A percentile compares a stretch with the other conserved stretches of the same genome.
These are phyloP conservation scores for Carposina sasakii DNA, from an alignment of 1,140 invertebrate species.

Conservation along the genomic window DNA sequence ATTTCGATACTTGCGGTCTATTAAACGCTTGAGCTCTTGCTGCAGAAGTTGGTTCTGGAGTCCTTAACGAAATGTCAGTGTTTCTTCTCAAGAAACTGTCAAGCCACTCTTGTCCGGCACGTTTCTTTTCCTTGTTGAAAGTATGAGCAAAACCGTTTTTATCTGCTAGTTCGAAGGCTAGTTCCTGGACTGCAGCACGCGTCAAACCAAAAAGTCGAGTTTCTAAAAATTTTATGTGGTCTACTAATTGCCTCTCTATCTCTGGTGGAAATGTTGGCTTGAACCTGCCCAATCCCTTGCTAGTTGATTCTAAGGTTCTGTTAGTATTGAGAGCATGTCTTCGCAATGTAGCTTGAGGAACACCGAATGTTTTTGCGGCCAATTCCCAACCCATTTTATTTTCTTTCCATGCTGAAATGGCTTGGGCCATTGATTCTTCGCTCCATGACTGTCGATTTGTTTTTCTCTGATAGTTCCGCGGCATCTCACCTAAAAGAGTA, in stretches of 20 bases:
- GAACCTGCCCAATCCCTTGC: no score
- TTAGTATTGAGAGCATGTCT: no score
- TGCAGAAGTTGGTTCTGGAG: background rate
- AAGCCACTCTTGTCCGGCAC: slow-evolving; percentile 1
- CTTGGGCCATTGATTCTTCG: no score
- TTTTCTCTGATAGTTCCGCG: no score
- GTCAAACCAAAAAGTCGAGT: background rate
- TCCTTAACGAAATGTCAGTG: background rate
- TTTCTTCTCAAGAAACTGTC: slow-evolving; percentile 6
- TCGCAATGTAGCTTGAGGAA: no score
- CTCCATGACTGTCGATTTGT: no score
- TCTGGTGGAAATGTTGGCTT: background rate
- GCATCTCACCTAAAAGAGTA: no score
- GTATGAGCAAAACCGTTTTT: background rate
- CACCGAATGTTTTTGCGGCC: no score
- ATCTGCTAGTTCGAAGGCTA: background rate
- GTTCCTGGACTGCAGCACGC: background rate
- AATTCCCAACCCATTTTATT: no score
- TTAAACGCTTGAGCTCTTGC: background rate
- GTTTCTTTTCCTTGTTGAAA: background rate
- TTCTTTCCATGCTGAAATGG: no score
- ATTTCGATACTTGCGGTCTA: background rate
- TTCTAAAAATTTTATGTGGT: background rate
- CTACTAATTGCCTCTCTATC: background rate
- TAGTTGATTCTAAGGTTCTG: no score